Percentiles rank a stretch among this genome's conserved stretches.
phyloP scores from a whole-genome alignment of 2,888 invertebrate species.

The Physocephala rufipes region DNA sequence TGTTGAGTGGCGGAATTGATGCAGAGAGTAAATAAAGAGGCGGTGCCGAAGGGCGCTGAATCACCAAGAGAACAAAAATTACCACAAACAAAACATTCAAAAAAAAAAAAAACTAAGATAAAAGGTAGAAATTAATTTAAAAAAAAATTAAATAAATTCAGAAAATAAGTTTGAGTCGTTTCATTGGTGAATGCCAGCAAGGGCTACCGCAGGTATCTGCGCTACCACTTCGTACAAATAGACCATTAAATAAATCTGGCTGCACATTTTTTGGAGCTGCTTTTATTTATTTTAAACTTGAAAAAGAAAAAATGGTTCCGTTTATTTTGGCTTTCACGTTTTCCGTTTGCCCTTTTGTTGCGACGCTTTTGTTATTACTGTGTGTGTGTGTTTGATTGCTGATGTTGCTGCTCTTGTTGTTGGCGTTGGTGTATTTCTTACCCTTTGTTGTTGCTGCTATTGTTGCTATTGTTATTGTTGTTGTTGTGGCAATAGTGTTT shows the following conservation, averaged over 20 bases:
- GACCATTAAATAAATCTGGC: neutral
- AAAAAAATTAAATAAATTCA: no score
- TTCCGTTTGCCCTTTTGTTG: neutral
- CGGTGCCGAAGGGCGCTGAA: neutral
- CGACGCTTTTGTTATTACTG: slow-evolving; percentile 38
- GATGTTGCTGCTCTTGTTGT: slow-evolving; percentile 11
- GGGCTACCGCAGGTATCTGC: no score
- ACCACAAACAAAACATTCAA: no score
- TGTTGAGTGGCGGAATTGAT: neutral
- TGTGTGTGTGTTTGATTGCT: neutral
- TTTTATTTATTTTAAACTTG: slow-evolving; percentile 22
- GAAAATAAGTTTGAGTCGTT: no score
- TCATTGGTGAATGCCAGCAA: no score
- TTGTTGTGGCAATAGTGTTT: slow-evolving; percentile 11
- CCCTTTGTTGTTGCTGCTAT: slow-evolving; percentile 35
- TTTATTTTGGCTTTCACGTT: slow-evolving; percentile 19
- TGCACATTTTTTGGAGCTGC: neutral
- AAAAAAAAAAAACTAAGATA: no score
- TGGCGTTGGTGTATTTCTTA: slow-evolving; percentile 14
- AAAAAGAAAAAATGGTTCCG: neutral
- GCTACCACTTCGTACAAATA: no score
- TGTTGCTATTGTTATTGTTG: slow-evolving; percentile 38
- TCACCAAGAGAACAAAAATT: no score
- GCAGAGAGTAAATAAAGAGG: neutral
- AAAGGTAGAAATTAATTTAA: no score